Conservation (phyloP, 1,140 invertebrate genomes). For the Bombus haemorrhoidalis region DNA sequence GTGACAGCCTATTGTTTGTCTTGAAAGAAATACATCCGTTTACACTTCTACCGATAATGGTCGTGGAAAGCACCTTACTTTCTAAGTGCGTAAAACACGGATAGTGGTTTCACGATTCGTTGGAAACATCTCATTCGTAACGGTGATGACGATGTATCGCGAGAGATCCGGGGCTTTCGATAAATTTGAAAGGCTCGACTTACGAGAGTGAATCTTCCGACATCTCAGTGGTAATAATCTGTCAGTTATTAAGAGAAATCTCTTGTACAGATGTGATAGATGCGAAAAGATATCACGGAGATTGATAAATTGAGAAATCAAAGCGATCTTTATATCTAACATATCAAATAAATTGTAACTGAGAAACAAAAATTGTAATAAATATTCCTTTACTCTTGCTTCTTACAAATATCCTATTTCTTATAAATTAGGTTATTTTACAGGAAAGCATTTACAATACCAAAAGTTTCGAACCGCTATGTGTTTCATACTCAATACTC, state of each 20-base stretch:
- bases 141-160: slow-evolving; percentile 59
- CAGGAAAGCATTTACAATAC: neutral
- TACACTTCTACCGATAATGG: slow-evolving; percentile 24
- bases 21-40: slow-evolving; percentile 15
- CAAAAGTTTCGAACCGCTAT: too few species aligned
- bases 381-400: neutral
- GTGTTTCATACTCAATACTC: neutral
- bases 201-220: slow-evolving; percentile 11
- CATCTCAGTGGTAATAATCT: neutral
- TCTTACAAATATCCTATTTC: neutral
- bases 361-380: neutral
- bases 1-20: slow-evolving; percentile 34
- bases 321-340: neutral
- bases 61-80: slow-evolving; percentile 75
- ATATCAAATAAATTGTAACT: neutral
- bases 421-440: neutral
- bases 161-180: slow-evolving; percentile 63
- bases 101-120: slow-evolving; percentile 63
- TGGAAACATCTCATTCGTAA: slow-evolving; percentile 63
- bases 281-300: neutral
- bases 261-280: neutral
- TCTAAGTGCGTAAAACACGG: slow-evolving; percentile 71
- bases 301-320: neutral
- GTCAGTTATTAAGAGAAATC: slow-evolving; percentile 30
- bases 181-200: slow-evolving; percentile 50